A percentile compares a stretch with the other conserved stretches of the same genome.
These are phyloP conservation scores for Lophius americanus DNA, from an alignment of 2,797 vertebrate species.

Conservation along the genomic window DNA sequence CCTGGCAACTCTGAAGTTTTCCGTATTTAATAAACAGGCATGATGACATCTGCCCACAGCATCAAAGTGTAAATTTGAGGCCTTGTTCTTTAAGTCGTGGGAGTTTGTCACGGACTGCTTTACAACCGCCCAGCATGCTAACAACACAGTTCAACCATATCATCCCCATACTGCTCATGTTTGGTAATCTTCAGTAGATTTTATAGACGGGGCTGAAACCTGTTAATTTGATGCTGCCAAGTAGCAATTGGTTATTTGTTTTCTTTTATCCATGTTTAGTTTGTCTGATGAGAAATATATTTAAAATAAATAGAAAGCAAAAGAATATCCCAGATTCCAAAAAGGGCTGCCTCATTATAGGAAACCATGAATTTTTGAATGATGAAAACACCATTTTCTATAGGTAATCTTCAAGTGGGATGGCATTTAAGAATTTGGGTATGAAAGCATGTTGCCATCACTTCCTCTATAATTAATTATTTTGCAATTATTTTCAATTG, in stretches of 20 bases:
- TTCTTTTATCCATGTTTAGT: conserved; percentile 26
- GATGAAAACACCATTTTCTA: no score
- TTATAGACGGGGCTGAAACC: background rate
- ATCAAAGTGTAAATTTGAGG: conserved; percentile 11
- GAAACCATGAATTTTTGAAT: background rate
- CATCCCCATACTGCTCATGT: conserved; percentile 18
- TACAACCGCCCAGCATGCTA: background rate
- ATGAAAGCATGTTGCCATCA: conserved; percentile 39
- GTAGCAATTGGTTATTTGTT: conserved; percentile 25
- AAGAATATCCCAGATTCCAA: conserved; percentile 18
- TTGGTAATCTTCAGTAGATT: background rate
- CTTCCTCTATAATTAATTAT: conserved; percentile 55
- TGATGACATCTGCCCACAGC: conserved; percentile 12
- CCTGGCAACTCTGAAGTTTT: background rate
- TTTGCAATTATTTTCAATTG: conserved; percentile 55
- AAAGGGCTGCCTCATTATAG: conserved; percentile 23
- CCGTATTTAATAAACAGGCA: conserved; percentile 15
- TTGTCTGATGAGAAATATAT: conserved; percentile 25
- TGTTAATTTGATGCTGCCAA: conserved; percentile 24
- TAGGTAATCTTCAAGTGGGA: no score
- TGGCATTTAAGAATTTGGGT: no score
- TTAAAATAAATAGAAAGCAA: conserved; percentile 22
- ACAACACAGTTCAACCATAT: conserved; percentile 2
- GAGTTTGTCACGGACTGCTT: conserved; percentile 1
- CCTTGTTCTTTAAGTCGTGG: background rate